Percentiles rank a stretch among this genome's conserved stretches.
Evolutionary conservation across 2,797 vertebrate species (phyloP).

Genomic region (Alosa sapidissima): DNA sequence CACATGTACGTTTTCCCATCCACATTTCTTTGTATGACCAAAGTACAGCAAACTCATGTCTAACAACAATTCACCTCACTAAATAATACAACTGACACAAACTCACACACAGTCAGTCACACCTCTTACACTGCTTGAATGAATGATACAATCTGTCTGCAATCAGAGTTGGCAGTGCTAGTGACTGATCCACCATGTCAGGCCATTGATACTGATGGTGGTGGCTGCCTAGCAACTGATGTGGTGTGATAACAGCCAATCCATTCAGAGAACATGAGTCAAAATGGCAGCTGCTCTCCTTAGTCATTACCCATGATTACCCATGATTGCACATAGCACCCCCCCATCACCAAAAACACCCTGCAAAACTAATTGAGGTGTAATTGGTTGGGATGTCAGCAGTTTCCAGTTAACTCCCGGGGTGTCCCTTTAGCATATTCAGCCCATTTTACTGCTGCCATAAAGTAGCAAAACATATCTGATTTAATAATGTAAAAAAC

Average conservation of each 20-base stretch:
- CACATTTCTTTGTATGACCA: neutral
- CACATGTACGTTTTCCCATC: neutral
- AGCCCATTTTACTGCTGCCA: neutral
- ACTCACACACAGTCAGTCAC: neutral
- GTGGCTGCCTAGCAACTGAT: slow-evolving; percentile 26
- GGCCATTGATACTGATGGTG: neutral
- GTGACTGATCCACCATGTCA: neutral
- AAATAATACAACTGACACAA: neutral
- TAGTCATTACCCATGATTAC: slow-evolving; percentile 10
- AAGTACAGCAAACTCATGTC: neutral
- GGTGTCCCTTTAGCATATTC: neutral
- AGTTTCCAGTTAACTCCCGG: slow-evolving; percentile 17
- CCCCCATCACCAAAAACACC: neutral
- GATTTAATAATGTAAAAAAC: neutral
- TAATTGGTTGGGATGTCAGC: slow-evolving; percentile 32
- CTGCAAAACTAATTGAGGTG: slow-evolving; percentile 4
- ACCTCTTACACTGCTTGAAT: neutral
- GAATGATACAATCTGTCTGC: neutral
- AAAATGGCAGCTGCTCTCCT: neutral
- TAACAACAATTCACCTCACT: neutral
- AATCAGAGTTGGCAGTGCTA: neutral
- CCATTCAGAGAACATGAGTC: slow-evolving; percentile 7
- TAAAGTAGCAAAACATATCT: neutral
- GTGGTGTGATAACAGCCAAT: neutral
- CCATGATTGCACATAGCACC: slow-evolving; percentile 28